These are phyloP conservation scores for Drosophila elegans DNA, from an alignment of 1,140 invertebrate species.

Conservation along the genomic window DNA sequence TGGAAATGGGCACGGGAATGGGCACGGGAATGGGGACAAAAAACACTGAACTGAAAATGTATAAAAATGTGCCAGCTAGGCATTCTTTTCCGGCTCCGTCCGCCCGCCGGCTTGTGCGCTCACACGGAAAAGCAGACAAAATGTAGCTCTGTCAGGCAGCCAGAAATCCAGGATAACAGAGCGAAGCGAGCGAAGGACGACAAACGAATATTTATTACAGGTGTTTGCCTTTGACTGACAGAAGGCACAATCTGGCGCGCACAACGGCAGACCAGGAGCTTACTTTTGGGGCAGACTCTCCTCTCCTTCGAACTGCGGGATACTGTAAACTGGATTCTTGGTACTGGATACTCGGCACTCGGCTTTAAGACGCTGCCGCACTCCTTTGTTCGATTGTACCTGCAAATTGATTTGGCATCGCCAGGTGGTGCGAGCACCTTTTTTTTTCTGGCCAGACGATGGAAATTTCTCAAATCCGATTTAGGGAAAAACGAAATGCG, in stretches of 20 bases:
- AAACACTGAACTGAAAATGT: slow-evolving; percentile 35
- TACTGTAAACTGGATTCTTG: background rate
- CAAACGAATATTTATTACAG: slow-evolving; percentile 83
- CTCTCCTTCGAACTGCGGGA: background rate
- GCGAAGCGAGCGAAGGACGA: slow-evolving; percentile 67
- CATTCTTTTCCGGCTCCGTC: slow-evolving; percentile 45
- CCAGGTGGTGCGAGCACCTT: slow-evolving; percentile 4
- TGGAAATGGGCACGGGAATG: slow-evolving; percentile 14
- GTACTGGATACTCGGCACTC: background rate
- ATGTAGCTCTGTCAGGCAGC: slow-evolving; percentile 74
- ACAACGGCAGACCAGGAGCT: slow-evolving; percentile 1
- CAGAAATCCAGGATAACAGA: slow-evolving; percentile 70
- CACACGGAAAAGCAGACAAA: slow-evolving; percentile 76
- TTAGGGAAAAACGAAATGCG: slow-evolving; percentile 18
- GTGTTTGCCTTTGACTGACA: slow-evolving; percentile 81
- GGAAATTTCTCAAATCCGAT: slow-evolving; percentile 38
- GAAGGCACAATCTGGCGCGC: slow-evolving; percentile 52
- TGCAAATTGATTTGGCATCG: slow-evolving; percentile 47
- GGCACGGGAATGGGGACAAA: slow-evolving; percentile 6
- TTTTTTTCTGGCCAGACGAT: slow-evolving; percentile 32
- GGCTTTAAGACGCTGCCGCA: slow-evolving; percentile 20
- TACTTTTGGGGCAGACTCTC: slow-evolving; percentile 8
- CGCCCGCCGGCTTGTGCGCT: slow-evolving; percentile 57
- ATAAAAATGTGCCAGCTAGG: slow-evolving; percentile 64
- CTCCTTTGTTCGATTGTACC: slow-evolving; percentile 36